Conservation (phyloP, 2,113 vertebrate genomes). For the Ciconia maguari region DNA sequence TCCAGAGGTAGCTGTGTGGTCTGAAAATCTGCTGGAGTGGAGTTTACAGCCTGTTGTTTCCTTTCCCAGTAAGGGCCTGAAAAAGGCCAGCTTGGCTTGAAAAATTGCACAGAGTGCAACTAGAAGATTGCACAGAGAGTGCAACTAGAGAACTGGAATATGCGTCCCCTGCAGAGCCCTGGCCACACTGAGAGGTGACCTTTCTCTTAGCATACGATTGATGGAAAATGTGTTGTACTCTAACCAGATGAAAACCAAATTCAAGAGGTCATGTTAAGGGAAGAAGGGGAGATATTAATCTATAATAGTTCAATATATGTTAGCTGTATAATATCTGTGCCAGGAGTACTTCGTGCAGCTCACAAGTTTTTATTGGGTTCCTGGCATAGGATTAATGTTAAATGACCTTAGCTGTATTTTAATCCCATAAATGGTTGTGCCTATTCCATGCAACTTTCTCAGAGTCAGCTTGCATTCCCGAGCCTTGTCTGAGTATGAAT, state of each 20-base stretch:
- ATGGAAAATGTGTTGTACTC: not conserved
- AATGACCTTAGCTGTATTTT: slow-evolving; percentile 25
- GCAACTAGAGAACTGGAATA: not conserved
- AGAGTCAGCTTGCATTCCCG: not conserved
- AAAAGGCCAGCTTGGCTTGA: not conserved
- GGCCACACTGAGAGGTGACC: not conserved
- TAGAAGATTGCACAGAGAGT: not conserved
- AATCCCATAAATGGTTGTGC: slow-evolving; percentile 34
- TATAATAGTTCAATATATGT: not conserved
- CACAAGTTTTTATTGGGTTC: not conserved
- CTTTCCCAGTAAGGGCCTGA: slow-evolving; percentile 6
- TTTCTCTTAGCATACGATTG: not conserved
- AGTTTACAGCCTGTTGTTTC: slow-evolving; percentile 1
- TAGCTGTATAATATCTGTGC: not conserved
- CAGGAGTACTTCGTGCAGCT: not conserved
- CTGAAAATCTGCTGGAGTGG: not conserved
- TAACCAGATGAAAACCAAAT: not conserved
- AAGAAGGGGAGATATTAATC: not conserved
- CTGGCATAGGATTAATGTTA: not conserved
- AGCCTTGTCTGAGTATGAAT: not conserved
- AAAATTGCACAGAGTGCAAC: not conserved
- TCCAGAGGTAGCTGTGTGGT: not conserved
- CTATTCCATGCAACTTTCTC: not conserved
- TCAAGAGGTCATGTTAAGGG: not conserved
- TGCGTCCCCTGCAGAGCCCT: not conserved